A percentile compares a stretch with the other conserved stretches of the same genome.
These are phyloP conservation scores for Fistularia tabacaria DNA, from an alignment of 2,797 vertebrate species.

Conservation along the genomic window DNA sequence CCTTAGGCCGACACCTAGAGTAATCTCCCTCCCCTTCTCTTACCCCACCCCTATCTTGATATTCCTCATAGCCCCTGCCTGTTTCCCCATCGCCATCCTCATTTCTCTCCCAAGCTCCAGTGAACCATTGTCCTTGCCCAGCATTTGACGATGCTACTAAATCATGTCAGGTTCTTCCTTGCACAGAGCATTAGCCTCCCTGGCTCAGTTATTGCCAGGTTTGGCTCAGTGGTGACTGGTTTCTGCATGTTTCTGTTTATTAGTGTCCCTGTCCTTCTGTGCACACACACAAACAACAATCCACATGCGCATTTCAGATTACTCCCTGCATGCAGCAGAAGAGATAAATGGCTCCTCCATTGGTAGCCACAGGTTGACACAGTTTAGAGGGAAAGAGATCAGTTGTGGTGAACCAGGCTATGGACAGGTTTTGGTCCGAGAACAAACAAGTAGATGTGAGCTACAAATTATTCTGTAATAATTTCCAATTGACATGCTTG, in stretches of 20 bases:
- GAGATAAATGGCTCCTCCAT: constrained; percentile 65
- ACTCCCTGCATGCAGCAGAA: constrained; percentile 59
- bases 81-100: constrained; percentile 53
- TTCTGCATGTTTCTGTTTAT: constrained; percentile 56
- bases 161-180: constrained; percentile 58
- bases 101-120: constrained; percentile 59
- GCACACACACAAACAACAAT: constrained; percentile 30
- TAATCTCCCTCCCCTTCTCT: constrained; percentile 47
- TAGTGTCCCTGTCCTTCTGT: constrained; percentile 27
- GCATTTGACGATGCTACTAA: constrained; percentile 61
- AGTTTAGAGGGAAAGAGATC: constrained; percentile 54
- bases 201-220: constrained; percentile 51
- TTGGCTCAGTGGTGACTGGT: constrained; percentile 45
- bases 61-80: constrained; percentile 49
- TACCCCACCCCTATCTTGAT: constrained; percentile 42
- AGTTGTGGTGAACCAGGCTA: constrained; percentile 49
- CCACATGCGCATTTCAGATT: constrained; percentile 53
- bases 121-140: constrained; percentile 67
- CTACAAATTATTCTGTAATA: constrained; percentile 25
- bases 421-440: constrained; percentile 43
- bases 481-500: constrained; percentile 37
- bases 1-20: constrained; percentile 38
- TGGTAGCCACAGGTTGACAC: constrained; percentile 56
- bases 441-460: constrained; percentile 36
- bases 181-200: constrained; percentile 55